Conservation (phyloP, 2,888 invertebrate genomes). For the Chymomyza amoena region DNA sequence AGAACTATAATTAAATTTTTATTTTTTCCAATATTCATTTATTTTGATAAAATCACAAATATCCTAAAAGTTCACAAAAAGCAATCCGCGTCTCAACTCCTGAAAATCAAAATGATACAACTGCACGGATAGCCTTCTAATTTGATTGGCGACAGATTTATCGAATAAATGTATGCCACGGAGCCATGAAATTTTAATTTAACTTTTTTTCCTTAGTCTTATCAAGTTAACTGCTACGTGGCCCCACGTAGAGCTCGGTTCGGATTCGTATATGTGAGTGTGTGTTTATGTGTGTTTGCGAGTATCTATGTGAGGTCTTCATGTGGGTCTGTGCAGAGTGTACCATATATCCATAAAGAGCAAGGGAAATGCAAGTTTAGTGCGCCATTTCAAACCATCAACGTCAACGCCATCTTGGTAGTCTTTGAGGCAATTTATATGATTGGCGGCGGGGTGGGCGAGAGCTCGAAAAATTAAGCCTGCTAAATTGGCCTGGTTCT, state of each 20-base stretch:
- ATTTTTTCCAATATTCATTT: not conserved
- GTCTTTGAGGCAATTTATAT: conserved; percentile 39
- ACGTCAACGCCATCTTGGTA: conserved; percentile 7
- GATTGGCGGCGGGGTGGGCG: conserved; percentile 16
- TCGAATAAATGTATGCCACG: conserved; percentile 3
- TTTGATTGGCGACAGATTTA: not conserved
- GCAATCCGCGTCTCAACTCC: not conserved
- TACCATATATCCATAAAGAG: conserved; percentile 60
- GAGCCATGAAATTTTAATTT: conserved; percentile 62
- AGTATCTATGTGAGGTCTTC: not conserved
- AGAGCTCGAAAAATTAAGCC: not conserved
- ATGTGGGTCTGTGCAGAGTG: conserved; percentile 2
- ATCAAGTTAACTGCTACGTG: not conserved
- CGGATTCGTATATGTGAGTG: not conserved
- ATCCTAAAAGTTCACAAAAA: too few species aligned
- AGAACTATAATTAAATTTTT: not conserved
- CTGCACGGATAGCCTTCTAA: conserved; percentile 17
- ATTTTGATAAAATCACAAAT: not conserved
- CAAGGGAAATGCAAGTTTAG: conserved; percentile 66
- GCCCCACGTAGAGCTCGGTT: not conserved
- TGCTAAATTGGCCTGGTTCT: conserved; percentile 2
- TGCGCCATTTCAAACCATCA: conserved; percentile 54
- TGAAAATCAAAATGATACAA: conserved; percentile 4
- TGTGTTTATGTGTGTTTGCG: not conserved
- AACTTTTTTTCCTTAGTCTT: conserved; percentile 32